Conservation (phyloP, 2,113 vertebrate species). For the Himantopus leucocephalus region DNA sequence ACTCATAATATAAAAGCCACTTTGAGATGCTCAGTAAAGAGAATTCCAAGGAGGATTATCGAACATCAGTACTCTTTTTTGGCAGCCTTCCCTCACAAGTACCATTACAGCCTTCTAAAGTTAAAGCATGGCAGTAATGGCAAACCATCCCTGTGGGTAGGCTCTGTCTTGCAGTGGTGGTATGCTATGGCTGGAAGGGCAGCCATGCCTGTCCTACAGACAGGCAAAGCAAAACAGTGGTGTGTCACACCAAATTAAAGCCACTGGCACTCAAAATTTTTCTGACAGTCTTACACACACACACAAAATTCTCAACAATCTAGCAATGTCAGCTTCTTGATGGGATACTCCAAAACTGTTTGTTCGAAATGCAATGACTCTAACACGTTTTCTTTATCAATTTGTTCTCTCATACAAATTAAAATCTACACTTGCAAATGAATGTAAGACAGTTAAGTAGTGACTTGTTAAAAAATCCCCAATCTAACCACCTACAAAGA, state of each 20-base stretch:
- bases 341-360: neutral
- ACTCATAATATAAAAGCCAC: neutral
- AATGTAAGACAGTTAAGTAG: neutral
- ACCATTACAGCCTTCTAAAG: neutral
- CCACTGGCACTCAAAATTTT: neutral
- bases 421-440: neutral
- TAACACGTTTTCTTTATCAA: neutral
- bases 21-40: neutral
- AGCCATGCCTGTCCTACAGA: neutral
- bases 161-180: neutral
- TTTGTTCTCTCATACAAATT: neutral
- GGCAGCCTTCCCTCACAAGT: neutral
- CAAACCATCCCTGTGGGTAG: neutral
- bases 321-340: neutral
- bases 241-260: neutral
- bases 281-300: neutral
- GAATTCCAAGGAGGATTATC: neutral
- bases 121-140: neutral
- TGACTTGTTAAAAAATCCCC: neutral
- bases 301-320: neutral
- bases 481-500: neutral
- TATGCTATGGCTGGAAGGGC: neutral
- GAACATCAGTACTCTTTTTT: neutral
- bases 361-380: neutral
- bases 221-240: neutral